Evolutionary conservation across 92 coral and sea anemone genomes (phyloP), one percentile per base, ranked within the genome.

Genomic region (Zoanthus sansibaricus): DNA sequence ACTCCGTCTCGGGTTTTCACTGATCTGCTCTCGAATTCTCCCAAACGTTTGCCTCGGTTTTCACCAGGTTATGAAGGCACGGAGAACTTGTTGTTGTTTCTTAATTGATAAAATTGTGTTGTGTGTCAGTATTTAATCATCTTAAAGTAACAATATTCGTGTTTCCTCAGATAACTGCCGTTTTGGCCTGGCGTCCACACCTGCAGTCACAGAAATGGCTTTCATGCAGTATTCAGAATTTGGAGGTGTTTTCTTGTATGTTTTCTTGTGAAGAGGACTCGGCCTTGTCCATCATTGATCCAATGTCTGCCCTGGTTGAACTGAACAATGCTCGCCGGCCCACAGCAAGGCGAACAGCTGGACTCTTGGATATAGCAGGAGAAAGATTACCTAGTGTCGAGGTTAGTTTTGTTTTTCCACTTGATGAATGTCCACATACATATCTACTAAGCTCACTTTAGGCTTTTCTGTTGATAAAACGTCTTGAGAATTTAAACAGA

Each of bases 161-260:
- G 9, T 62, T 30, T 59, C 82, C 71, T 16, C 59, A 97, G 99
- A 69, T 97, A 74, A 97, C 99, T 11, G 94, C 99, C 33, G 99
- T 97, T 7, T 77, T 97, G 83, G 99, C 99, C 3, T 97, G 99
- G 99, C 97, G 99, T 21, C 99, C 99, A 10, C 99, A 97, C 77
- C 96, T 95, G 64, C 96, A 97, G 15, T 93, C 95, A 49, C 99
- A 97, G 76, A 97, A 97, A 87, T 95, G 98, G 94, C 89, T 97
- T 51, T 97, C 99, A 3, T 97, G 99, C 89, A 97, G 99, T 72
- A 83, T 97, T 0, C 99, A 97, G 83, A 97, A 86, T 88, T 88
- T 97, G 69, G 99, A 97, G 78, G 93, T 97, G 89, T 97, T 97
- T 83, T 97, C 99, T 0, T 97, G 99, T 86, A 90, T 95, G 31